A percentile compares a stretch with the other conserved stretches of the same genome.
These are phyloP conservation scores for Pteromalus puparum DNA, from an alignment of 1,140 invertebrate genomes.

Conservation along the genomic window DNA sequence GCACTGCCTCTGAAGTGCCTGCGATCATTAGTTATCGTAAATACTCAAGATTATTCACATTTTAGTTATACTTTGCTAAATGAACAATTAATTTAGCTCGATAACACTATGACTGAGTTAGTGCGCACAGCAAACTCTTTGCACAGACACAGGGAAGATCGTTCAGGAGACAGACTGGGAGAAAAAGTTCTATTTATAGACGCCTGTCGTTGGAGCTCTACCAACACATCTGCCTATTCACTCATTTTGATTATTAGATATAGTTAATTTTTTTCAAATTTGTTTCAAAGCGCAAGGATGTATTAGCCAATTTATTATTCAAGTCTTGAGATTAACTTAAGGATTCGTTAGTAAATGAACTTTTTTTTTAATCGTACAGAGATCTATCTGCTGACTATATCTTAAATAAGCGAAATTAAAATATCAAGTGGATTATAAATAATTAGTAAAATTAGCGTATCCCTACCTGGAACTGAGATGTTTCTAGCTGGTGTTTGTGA, in stretches of 20 bases:
- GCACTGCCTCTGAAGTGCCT: slow-evolving; percentile 74
- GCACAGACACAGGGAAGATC: slow-evolving; percentile 51
- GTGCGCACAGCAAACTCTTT: slow-evolving; percentile 51
- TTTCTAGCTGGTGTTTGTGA: slow-evolving; percentile 76
- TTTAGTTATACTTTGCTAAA: not conserved
- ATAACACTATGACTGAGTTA: not conserved
- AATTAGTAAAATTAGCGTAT: not conserved
- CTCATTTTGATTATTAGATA: not conserved
- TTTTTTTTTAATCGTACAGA: too few species aligned
- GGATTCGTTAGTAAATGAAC: too few species aligned
- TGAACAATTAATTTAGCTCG: not conserved
- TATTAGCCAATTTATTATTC: too few species aligned
- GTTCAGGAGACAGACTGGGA: slow-evolving; percentile 56
- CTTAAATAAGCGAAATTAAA: too few species aligned
- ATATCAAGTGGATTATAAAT: too few species aligned
- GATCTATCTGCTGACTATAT: too few species aligned
- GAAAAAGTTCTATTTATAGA: slow-evolving; percentile 73
- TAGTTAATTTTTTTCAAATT: too few species aligned
- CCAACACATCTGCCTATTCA: slow-evolving; percentile 66
- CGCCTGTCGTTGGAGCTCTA: slow-evolving; percentile 68
- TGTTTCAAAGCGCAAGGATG: too few species aligned
- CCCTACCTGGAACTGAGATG: slow-evolving; percentile 64
- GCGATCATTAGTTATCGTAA: not conserved
- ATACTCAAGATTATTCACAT: not conserved
- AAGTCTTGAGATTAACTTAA: too few species aligned